A percentile compares a stretch with the other conserved stretches of the same genome.
Conservation (phyloP, 2,113 vertebrate genomes). For the Gasterosteus aculeatus region DNA sequence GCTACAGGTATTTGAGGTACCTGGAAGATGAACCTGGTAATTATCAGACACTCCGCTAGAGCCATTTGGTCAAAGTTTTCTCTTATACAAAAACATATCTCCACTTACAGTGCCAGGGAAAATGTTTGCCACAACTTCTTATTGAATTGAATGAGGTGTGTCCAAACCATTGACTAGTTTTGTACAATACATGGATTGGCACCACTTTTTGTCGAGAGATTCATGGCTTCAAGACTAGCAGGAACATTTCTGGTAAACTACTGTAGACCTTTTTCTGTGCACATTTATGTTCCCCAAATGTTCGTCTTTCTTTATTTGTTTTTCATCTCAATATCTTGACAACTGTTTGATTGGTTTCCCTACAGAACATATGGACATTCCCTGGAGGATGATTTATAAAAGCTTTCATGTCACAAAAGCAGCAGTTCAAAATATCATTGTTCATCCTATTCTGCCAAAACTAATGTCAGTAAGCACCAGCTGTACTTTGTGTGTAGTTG, state of each 20-base stretch:
- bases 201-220: background rate
- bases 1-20: background rate
- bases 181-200: background rate
- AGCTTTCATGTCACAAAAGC: too few species aligned
- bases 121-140: too few species aligned
- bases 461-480: background rate
- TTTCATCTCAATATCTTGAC: too few species aligned
- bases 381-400: background rate
- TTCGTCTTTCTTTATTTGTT: too few species aligned
- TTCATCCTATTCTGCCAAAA: background rate
- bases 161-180: too few species aligned
- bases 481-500: background rate
- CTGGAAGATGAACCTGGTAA: background rate
- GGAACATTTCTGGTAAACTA: too few species aligned
- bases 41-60: background rate
- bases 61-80: background rate
- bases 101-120: too few species aligned
- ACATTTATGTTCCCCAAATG: too few species aligned
- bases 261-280: too few species aligned
- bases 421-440: too few species aligned
- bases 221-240: too few species aligned
- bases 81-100: background rate
- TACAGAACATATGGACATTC: background rate
- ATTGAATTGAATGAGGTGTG: too few species aligned
- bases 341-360: background rate